Evolutionary conservation across 2,888 invertebrate species (phyloP).

Genomic region (Platynereis dumerilii): DNA sequence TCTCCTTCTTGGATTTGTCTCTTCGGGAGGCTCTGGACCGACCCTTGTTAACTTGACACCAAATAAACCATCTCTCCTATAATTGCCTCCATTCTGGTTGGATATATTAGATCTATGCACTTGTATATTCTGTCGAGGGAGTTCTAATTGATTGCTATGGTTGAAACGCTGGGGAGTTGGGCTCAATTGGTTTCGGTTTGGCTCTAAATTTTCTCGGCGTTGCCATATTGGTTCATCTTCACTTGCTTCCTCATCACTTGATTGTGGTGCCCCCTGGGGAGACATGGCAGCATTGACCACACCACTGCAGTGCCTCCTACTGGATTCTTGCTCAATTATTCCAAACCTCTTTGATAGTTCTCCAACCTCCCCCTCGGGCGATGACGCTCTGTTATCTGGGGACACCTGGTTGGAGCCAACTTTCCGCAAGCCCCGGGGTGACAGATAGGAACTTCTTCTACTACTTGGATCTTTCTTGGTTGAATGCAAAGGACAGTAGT

Average conservation of each 20-base stretch:
- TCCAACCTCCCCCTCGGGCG: constrained; percentile 19
- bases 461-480: no score
- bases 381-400: neutral
- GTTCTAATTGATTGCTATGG: neutral
- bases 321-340: neutral
- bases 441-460: no score
- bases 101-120: no score
- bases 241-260: neutral
- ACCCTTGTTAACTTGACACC: neutral
- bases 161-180: no score
- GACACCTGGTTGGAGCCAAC: no score
- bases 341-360: constrained; percentile 18
- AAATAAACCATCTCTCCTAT: no score
- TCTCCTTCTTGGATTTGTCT: neutral
- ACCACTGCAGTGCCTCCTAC: neutral
- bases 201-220: neutral
- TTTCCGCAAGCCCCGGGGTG: no score
- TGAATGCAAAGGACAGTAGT: constrained; percentile 5
- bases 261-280: neutral
- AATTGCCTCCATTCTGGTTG: neutral
- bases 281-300: neutral
- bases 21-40: neutral
- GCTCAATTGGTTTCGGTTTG: neutral
- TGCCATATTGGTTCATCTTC: constrained; percentile 2
- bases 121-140: neutral